Evolutionary conservation across 1,140 invertebrate genomes (phyloP).

Genomic region (Ostrea edulis): DNA sequence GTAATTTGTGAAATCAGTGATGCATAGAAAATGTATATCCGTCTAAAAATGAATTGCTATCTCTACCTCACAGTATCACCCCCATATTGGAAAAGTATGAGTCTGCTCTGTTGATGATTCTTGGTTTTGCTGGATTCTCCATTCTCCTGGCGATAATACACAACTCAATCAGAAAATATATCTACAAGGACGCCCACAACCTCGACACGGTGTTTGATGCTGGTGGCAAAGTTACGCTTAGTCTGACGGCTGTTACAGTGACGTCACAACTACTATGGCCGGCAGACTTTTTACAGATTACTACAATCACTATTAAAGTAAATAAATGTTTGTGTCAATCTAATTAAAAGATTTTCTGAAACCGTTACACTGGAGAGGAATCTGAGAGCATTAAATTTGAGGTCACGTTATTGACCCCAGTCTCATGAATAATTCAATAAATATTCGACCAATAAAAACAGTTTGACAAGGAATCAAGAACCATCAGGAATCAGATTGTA

Average conservation of each 20-base stretch:
- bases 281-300: constrained; percentile 49
- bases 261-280: constrained; percentile 52
- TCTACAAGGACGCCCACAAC: constrained; percentile 58
- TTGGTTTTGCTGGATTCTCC: constrained; percentile 61
- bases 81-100: constrained; percentile 53
- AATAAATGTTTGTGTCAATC: neutral
- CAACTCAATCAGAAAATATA: constrained; percentile 52
- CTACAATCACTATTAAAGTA: constrained; percentile 40
- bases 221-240: constrained; percentile 61
- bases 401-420: too few relatives aligned
- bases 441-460: too few relatives aligned
- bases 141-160: constrained; percentile 51
- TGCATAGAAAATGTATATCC: too few relatives aligned
- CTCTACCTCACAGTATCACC: constrained; percentile 24
- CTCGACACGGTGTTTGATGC: constrained; percentile 76
- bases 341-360: neutral
- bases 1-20: neutral
- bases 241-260: constrained; percentile 51
- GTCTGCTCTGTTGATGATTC: constrained; percentile 50
- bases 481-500: too few relatives aligned
- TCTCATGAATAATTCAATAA: too few relatives aligned
- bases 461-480: too few relatives aligned
- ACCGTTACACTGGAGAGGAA: too few relatives aligned
- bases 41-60: neutral
- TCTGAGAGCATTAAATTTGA: too few relatives aligned